Base-by-base conservation (phyloP, 2,797 vertebrate species). In the Hydrolagus colliei region DNA sequence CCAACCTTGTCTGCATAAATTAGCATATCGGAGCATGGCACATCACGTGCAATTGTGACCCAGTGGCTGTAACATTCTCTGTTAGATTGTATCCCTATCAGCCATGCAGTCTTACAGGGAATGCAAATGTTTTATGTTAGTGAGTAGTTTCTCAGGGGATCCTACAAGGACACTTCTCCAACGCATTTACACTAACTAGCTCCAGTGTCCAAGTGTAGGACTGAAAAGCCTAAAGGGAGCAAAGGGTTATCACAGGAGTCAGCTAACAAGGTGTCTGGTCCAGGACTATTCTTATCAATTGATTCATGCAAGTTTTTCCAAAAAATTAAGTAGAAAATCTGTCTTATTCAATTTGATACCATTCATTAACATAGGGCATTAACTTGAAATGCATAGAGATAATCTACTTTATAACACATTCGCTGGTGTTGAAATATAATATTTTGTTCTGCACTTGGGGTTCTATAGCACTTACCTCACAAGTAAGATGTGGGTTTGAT, bases 1-100 rank as follows among this genome's bases (percentile, higher is more conserved):
- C 87, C 86, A 88, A 90, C 87, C 86, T 87, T 74, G 86, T 89
- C 90, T 90, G 77, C 85, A 86, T 91, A 82, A 65, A 87, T 90
- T 90, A 89, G 87, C 89, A 86, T 87, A 88, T 87, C 87, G 86
- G 86, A 52, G 77, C 86, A 86, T 86, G 86, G 52, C 86, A 59
- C 75, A 20, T 65, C 73, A 76, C 6, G 86, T 86, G 78, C 86
- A 41, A 72, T 67, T 61, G 63, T 80, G 65, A 86, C 73, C 67
- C 71, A 22, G 27, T 82, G 68, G 74, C 74, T 71, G 59, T 59
- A 86, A 72, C 62, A 78, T 73, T 86, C 52, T 27, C 35, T 72
- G 41, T 68, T 76, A 22, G 62, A 86, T 86, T 59, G 67, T 80
- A 84, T 82, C 65, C 87, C 67, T 65, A 72, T 85, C 79, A 84